Evolutionary conservation across 2,888 invertebrate species (phyloP).

Genomic region (Schizotus pectinicornis): DNA sequence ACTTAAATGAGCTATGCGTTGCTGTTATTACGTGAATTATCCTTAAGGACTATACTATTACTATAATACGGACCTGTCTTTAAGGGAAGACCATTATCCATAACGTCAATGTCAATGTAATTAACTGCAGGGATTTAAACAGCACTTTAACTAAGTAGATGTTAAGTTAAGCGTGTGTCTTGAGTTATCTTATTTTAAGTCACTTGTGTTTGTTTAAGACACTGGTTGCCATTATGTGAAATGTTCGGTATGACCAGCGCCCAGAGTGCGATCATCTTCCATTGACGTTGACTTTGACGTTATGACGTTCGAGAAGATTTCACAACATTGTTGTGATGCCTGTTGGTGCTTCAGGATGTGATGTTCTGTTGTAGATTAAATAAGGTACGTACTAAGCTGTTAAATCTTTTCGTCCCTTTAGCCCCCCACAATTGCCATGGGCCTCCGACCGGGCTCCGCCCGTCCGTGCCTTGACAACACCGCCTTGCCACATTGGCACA

Average conservation of each 20-base stretch:
- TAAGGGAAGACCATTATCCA: too few relatives aligned
- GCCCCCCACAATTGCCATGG: conserved; percentile 11
- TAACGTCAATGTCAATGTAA: too few relatives aligned
- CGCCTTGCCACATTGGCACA: conserved; percentile 48
- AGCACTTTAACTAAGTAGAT: too few relatives aligned
- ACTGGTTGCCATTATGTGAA: conserved; percentile 19
- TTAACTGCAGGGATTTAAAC: too few relatives aligned
- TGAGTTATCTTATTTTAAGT: too few relatives aligned
- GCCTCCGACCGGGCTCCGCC: background rate
- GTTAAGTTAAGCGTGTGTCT: too few relatives aligned
- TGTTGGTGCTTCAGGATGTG: conserved; percentile 56
- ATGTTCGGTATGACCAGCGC: conserved; percentile 17
- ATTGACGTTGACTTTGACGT: conserved; percentile 40
- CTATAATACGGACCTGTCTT: too few relatives aligned
- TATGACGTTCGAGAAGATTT: conserved; percentile 51
- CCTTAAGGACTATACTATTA: too few relatives aligned
- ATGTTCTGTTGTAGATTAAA: conserved; percentile 52
- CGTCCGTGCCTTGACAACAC: background rate
- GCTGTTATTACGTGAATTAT: too few relatives aligned
- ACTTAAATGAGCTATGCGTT: too few relatives aligned
- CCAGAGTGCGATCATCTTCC: conserved; percentile 29
- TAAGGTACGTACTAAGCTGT: conserved; percentile 51
- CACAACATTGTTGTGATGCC: conserved; percentile 58
- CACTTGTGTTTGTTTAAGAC: too few relatives aligned
- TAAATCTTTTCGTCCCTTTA: background rate